Evolutionary conservation across 2,888 invertebrate genomes (phyloP).

Genomic region (Diarsia rubi): DNA sequence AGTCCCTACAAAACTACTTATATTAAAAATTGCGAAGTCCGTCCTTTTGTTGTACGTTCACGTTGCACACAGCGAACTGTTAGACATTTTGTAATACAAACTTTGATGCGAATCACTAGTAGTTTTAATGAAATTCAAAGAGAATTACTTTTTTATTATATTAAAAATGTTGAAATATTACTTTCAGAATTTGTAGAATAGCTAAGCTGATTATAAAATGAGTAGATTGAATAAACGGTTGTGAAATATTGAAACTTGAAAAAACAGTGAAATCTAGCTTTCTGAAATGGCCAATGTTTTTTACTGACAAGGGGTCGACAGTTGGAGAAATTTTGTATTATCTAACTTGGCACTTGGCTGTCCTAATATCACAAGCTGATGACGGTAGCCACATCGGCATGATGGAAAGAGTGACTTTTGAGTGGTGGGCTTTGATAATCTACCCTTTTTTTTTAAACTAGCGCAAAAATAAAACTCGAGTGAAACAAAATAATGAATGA

Average conservation of each 20-base stretch:
- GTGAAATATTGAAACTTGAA: constrained; percentile 5
- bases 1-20: constrained; percentile 55
- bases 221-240: constrained; percentile 4
- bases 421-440: neutral
- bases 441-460: neutral
- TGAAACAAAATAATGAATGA: no score
- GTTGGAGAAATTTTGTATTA: constrained; percentile 15
- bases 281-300: constrained; percentile 3
- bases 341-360: constrained; percentile 24
- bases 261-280: constrained; percentile 12
- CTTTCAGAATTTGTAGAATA: constrained; percentile 7
- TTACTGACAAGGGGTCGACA: constrained; percentile 20
- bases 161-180: constrained; percentile 37
- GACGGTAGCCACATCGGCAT: neutral
- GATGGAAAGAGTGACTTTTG: neutral
- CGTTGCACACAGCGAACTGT: constrained; percentile 21
- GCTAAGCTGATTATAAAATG: constrained; percentile 20
- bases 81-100: constrained; percentile 42
- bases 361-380: constrained; percentile 7
- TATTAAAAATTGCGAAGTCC: constrained; percentile 63
- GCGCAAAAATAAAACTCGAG: no score
- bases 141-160: constrained; percentile 29
- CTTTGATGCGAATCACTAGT: constrained; percentile 38
- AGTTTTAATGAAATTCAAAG: constrained; percentile 56
- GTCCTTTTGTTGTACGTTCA: constrained; percentile 45